Evolutionary conservation across 2,797 vertebrate species (phyloP).

Genomic region (Sebastes jordani): DNA sequence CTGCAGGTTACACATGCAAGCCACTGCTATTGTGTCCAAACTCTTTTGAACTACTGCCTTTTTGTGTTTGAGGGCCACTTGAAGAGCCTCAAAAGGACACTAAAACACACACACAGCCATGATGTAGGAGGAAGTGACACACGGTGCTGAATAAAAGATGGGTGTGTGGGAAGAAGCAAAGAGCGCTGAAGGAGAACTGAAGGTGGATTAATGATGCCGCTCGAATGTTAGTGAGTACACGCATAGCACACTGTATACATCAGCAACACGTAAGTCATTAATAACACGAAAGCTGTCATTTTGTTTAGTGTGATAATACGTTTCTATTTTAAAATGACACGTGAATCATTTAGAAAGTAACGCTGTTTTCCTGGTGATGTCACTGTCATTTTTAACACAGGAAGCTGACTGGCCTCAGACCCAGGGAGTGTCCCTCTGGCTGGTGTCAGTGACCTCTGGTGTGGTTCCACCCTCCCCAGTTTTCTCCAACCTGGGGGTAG

Average conservation of each 20-base stretch:
- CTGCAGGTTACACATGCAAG: constrained; percentile 2
- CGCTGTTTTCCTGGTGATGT: neutral
- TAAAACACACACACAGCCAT: neutral
- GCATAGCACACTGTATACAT: neutral
- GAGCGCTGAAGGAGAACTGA: constrained; percentile 32
- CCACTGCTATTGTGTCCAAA: constrained; percentile 45
- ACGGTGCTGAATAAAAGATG: constrained; percentile 47
- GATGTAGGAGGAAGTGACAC: constrained; percentile 37
- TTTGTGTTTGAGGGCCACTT: constrained; percentile 65
- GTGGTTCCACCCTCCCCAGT: constrained; percentile 13
- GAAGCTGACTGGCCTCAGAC: constrained; percentile 23
- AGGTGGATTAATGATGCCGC: constrained; percentile 36
- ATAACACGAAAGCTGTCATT: neutral
- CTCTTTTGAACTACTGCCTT: constrained; percentile 66
- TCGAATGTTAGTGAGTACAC: neutral
- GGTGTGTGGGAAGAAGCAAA: constrained; percentile 51
- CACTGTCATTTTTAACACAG: constrained; percentile 2
- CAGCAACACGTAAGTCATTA: neutral
- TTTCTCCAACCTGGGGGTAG: constrained; percentile 36
- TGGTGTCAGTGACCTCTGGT: constrained; percentile 38
- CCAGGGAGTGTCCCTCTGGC: constrained; percentile 17
- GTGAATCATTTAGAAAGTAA: neutral
- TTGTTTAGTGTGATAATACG: neutral
- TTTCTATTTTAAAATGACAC: neutral
- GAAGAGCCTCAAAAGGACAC: constrained; percentile 66